A percentile compares a stretch with the other conserved stretches of the same genome.
phyloP scores from a whole-genome alignment of 2,888 invertebrate genomes.

The Fabriciana adippe region DNA sequence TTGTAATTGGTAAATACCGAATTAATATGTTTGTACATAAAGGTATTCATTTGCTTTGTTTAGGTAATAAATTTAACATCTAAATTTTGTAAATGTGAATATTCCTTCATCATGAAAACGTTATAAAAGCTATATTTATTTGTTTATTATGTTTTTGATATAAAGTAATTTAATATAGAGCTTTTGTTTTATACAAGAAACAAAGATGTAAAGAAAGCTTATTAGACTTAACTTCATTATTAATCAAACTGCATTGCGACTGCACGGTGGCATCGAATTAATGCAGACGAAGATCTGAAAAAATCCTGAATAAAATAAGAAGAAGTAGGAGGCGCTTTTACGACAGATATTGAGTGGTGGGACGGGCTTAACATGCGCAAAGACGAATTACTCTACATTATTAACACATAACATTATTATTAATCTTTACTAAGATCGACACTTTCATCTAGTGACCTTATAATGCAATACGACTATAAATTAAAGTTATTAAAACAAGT shows the following conservation, averaged over 20 bases:
- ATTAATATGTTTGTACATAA: no score
- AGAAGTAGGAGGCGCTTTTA: slow-evolving; percentile 78
- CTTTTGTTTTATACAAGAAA: slow-evolving; percentile 21
- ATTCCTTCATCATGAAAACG: no score
- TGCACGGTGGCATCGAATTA: slow-evolving; percentile 59
- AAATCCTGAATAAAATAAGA: slow-evolving; percentile 79
- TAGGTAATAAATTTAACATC: no score
- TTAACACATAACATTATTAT: slow-evolving; percentile 57
- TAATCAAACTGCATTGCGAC: slow-evolving; percentile 79
- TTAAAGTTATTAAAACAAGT: slow-evolving; percentile 79
- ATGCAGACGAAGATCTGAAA: slow-evolving; percentile 73
- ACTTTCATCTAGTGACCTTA: slow-evolving; percentile 73
- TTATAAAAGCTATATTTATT: no score
- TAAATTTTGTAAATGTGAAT: no score
- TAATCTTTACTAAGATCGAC: slow-evolving; percentile 64
- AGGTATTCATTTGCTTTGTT: no score
- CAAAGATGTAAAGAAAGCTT: slow-evolving; percentile 28
- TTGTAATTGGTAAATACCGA: no score
- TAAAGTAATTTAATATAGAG: slow-evolving; percentile 2
- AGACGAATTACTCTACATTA: slow-evolving; percentile 67
- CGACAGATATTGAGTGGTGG: slow-evolving; percentile 83
- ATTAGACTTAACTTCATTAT: slow-evolving; percentile 58
- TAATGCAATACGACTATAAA: slow-evolving; percentile 68
- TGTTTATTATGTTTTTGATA: no score
- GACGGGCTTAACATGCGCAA: slow-evolving; percentile 81